Conservation (phyloP, 2,797 vertebrate genomes). For the Melopsittacus undulatus region DNA sequence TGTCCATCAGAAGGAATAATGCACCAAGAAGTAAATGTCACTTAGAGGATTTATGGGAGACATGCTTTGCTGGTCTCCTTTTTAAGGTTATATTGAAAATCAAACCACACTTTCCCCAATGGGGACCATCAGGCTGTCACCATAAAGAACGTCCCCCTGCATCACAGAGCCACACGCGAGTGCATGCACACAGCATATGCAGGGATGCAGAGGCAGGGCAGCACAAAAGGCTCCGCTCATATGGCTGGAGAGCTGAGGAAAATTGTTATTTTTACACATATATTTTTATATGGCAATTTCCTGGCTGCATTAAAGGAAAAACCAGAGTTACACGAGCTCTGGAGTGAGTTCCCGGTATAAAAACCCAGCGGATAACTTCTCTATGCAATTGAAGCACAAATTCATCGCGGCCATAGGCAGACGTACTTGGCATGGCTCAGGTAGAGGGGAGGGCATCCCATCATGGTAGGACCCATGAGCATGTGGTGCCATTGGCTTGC, state of each 20-base stretch:
- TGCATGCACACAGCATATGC: not conserved
- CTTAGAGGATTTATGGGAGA: slow-evolving; percentile 58
- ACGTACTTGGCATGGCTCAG: not conserved
- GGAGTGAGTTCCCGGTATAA: not conserved
- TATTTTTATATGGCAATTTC: not conserved
- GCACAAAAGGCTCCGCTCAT: not conserved
- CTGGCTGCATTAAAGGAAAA: not conserved
- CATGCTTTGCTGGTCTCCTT: slow-evolving; percentile 31
- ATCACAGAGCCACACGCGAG: not conserved
- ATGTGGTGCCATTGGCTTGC: fast-evolving
- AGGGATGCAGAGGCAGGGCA: not conserved
- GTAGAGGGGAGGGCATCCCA: not conserved
- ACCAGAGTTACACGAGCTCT: not conserved
- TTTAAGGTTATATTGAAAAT: slow-evolving; percentile 70
- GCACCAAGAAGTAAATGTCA: slow-evolving; percentile 22
- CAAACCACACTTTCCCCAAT: slow-evolving; percentile 42
- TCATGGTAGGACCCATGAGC: fast-evolving
- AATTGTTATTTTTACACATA: not conserved
- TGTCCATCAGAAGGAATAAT: not conserved
- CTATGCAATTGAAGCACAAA: not conserved
- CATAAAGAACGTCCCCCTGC: not conserved
- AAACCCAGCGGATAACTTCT: not conserved
- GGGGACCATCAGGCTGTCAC: slow-evolving; percentile 9
- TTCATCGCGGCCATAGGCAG: fast-evolving
- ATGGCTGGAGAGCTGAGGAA: not conserved